Evolutionary conservation across 2,113 vertebrate species (phyloP).

Genomic region (Nibea albiflora): DNA sequence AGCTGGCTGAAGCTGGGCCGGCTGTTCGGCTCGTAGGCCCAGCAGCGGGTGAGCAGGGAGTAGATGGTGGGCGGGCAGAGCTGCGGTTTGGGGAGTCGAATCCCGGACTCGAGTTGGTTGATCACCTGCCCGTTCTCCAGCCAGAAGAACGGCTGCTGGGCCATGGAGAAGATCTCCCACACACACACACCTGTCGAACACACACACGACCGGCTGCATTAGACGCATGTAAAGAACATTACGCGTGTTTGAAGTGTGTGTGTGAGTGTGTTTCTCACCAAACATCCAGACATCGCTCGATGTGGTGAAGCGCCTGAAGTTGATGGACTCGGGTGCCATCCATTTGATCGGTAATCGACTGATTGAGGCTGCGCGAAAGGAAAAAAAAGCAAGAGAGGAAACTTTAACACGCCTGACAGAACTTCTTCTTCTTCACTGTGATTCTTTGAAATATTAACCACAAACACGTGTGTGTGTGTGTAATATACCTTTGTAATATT

Average conservation of each 20-base stretch:
- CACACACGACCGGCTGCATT: not conserved
- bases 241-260: not conserved
- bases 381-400: too few relatives aligned
- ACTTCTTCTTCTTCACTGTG: not conserved
- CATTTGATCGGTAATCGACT: slow-evolving; percentile 95
- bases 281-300: slow-evolving; percentile 99
- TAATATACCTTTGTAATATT: slow-evolving; percentile 94
- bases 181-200: slow-evolving; percentile 91
- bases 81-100: slow-evolving; percentile 92
- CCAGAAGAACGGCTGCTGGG: slow-evolving; percentile 97
- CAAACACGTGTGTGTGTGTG: not conserved
- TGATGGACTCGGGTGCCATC: slow-evolving; percentile 98
- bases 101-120: slow-evolving; percentile 92
- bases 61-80: slow-evolving; percentile 92
- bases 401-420: too few relatives aligned
- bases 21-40: slow-evolving; percentile 91
- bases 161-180: slow-evolving; percentile 97
- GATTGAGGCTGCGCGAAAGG: slow-evolving; percentile 85
- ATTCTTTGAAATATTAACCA: not conserved
- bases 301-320: slow-evolving; percentile 94
- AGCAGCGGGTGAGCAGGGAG: slow-evolving; percentile 94
- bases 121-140: slow-evolving; percentile 99
- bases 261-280: slow-evolving; percentile 80
- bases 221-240: not conserved
- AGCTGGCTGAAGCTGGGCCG: slow-evolving; percentile 93